Evolutionary conservation across 1,140 invertebrate species (phyloP).

Genomic region (Gonatopus flavifemur): DNA sequence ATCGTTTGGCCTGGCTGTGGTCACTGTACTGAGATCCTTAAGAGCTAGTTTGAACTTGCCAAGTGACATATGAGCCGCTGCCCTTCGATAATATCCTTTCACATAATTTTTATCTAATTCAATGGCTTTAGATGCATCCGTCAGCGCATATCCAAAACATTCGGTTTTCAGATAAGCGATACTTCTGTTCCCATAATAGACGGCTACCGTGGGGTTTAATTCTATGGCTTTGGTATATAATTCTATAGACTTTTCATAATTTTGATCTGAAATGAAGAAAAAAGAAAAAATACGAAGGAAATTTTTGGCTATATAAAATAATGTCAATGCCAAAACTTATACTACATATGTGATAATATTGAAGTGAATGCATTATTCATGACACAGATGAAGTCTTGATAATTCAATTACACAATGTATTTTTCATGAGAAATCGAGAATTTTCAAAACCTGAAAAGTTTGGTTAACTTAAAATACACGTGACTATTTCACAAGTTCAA

Average conservation of each 20-base stretch:
- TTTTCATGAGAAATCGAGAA: no score
- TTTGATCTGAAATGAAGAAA: constrained; percentile 70
- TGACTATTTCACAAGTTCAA: constrained; percentile 30
- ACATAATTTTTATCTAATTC: constrained; percentile 87
- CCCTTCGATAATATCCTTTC: constrained; percentile 94
- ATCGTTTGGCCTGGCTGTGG: constrained; percentile 88
- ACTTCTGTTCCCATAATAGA: constrained; percentile 92
- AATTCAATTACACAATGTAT: no score
- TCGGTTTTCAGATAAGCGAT: constrained; percentile 91
- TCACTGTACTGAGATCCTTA: constrained; percentile 95
- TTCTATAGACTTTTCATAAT: constrained; percentile 86
- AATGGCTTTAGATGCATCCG: constrained; percentile 90
- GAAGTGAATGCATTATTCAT: no score
- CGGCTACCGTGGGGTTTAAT: constrained; percentile 77
- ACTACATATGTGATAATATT: no score
- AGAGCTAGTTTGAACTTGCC: constrained; percentile 97
- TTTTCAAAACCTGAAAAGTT: constrained; percentile 29
- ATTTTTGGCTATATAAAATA: constrained; percentile 1
- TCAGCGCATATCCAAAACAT: constrained; percentile 90
- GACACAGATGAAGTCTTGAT: no score
- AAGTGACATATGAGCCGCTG: constrained; percentile 94
- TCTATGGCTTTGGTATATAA: constrained; percentile 92
- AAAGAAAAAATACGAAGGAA: neutral
- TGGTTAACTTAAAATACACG: constrained; percentile 41
- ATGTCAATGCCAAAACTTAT: constrained; percentile 12